These are phyloP conservation scores for Acrobasis suavella DNA, from an alignment of 2,888 invertebrate genomes.

Conservation along the genomic window DNA sequence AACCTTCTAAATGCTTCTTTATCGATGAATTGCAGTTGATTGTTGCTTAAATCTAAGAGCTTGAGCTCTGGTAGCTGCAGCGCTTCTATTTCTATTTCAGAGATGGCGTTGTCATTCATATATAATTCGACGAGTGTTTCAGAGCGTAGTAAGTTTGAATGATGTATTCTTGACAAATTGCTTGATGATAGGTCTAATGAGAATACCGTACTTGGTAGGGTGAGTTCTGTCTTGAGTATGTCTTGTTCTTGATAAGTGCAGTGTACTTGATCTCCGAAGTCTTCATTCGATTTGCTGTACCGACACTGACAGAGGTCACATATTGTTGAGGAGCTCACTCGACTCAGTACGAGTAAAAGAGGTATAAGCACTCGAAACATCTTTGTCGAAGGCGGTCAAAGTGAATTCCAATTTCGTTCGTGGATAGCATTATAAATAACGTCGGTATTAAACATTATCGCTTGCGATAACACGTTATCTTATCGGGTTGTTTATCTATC, in stretches of 20 bases:
- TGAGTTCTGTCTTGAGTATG: conserved; percentile 42
- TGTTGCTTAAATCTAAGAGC: conserved; percentile 67
- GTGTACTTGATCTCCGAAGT: conserved; percentile 54
- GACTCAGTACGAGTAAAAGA: neutral
- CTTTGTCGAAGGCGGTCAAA: neutral
- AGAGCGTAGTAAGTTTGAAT: conserved; percentile 50
- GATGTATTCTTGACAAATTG: conserved; percentile 48
- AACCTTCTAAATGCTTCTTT: conserved; percentile 60
- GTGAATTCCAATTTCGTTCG: neutral
- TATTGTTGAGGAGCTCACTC: neutral
- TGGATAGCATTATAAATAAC: neutral
- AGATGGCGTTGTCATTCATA: conserved; percentile 58
- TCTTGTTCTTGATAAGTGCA: conserved; percentile 51
- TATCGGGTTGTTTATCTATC: neutral
- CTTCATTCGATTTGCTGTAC: conserved; percentile 44
- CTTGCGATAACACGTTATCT: neutral
- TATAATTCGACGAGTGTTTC: conserved; percentile 50
- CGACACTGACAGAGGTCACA: conserved; percentile 47
- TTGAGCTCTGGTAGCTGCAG: conserved; percentile 59
- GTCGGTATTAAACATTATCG: neutral
- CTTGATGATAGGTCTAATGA: conserved; percentile 64
- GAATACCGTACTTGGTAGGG: conserved; percentile 51
- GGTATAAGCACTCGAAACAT: neutral
- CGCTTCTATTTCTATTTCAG: conserved; percentile 48
- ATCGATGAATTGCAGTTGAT: conserved; percentile 59